phyloP scores from a whole-genome alignment of 2,888 invertebrate genomes.

The Lamellibrachia satsuma region DNA sequence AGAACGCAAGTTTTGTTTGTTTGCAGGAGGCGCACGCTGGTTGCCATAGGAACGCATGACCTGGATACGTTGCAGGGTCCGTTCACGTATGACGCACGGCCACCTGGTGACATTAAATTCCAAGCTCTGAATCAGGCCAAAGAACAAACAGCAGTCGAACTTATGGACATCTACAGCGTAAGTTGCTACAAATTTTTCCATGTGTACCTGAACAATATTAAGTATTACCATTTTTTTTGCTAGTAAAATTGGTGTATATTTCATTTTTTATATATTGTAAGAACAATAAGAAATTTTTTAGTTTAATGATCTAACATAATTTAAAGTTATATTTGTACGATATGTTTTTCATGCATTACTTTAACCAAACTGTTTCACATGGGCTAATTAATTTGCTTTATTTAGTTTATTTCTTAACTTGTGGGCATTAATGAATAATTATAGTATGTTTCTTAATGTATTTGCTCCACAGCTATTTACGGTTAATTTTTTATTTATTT shows the following conservation, averaged over 20 bases:
- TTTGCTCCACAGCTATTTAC: too few relatives aligned
- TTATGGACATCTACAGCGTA: slow-evolving; percentile 90
- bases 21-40: slow-evolving; percentile 82
- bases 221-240: background rate
- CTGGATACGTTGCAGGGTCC: slow-evolving; percentile 87
- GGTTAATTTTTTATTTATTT: too few relatives aligned
- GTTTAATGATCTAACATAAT: background rate
- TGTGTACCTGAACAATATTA: background rate
- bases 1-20: background rate
- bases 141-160: slow-evolving; percentile 81
- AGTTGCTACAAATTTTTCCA: slow-evolving; percentile 35
- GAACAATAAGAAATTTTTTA: background rate
- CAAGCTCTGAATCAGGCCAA: slow-evolving; percentile 88
- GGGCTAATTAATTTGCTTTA: too few relatives aligned
- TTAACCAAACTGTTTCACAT: too few relatives aligned
- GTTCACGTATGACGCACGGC: slow-evolving; percentile 89
- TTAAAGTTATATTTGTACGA: background rate
- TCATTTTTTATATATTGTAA: background rate
- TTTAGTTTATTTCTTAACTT: too few relatives aligned
- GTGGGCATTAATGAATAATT: too few relatives aligned
- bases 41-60: slow-evolving; percentile 98
- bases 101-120: slow-evolving; percentile 88
- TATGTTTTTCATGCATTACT: too few relatives aligned
- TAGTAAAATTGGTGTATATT: background rate
- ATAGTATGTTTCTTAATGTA: too few relatives aligned